phyloP scores from a whole-genome alignment of 2,113 vertebrate genomes.

The Puntigrus tetrazona region DNA sequence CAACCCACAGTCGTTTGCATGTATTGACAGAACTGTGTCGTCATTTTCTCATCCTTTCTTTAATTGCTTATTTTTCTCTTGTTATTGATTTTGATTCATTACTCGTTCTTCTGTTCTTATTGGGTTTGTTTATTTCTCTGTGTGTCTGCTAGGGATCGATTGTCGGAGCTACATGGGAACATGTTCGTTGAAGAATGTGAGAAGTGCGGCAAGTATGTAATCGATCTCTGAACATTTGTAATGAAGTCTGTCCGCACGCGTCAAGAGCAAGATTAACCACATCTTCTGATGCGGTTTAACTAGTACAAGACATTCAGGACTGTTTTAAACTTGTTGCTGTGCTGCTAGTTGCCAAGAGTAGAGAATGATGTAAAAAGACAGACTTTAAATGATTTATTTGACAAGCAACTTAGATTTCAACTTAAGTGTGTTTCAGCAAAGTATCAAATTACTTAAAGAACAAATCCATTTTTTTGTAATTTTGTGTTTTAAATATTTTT shows the following conservation, averaged over 20 bases:
- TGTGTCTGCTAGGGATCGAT: constrained; percentile 77
- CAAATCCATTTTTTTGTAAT: too few species aligned
- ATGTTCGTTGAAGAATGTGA: constrained; percentile 97
- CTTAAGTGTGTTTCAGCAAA: too few species aligned
- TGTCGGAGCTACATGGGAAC: constrained; percentile 97
- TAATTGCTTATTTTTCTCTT: background rate
- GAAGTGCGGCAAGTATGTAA: constrained; percentile 92
- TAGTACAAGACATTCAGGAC: background rate
- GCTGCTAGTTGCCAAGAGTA: background rate
- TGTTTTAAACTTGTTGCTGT: background rate
- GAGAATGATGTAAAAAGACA: background rate
- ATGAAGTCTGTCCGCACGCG: background rate
- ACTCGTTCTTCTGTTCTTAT: background rate
- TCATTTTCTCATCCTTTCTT: background rate
- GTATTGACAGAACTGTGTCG: background rate
- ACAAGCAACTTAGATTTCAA: background rate
- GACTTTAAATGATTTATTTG: background rate
- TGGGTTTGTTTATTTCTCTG: background rate
- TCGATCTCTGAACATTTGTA: background rate
- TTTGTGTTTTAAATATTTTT: too few species aligned
- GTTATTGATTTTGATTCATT: background rate
- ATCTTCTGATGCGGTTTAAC: background rate
- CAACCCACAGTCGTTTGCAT: background rate
- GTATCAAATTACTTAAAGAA: too few species aligned
- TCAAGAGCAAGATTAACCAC: background rate